Evolutionary conservation across 1,140 invertebrate species (phyloP).

Genomic region (Calliopsis andreniformis): DNA sequence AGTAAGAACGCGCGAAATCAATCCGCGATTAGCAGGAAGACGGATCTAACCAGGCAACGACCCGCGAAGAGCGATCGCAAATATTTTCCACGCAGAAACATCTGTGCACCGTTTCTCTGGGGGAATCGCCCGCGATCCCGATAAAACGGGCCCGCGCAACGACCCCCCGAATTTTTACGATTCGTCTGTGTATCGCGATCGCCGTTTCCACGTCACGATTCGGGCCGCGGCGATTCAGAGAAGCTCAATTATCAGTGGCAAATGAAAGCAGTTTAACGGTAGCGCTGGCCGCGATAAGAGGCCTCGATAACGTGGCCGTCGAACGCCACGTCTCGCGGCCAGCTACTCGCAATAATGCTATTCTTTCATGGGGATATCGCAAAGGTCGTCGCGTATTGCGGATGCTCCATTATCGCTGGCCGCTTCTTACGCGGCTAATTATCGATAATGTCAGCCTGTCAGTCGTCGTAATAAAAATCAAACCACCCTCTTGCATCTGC

Average conservation of each 20-base stretch:
- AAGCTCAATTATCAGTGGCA: constrained; percentile 46
- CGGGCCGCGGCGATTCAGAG: constrained; percentile 21
- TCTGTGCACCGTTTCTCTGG: neutral
- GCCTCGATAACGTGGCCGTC: constrained; percentile 22
- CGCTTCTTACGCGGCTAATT: constrained; percentile 39
- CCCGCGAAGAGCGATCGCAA: constrained; percentile 19
- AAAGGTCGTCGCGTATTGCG: constrained; percentile 60
- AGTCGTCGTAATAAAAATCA: constrained; percentile 21
- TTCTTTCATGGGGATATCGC: constrained; percentile 65
- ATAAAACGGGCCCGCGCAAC: constrained; percentile 10
- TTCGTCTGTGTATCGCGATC: neutral
- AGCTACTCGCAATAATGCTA: constrained; percentile 59
- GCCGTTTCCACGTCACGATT: neutral
- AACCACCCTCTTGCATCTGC: neutral
- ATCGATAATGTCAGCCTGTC: constrained; percentile 37
- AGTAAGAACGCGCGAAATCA: neutral
- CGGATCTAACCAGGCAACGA: neutral
- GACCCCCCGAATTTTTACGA: constrained; percentile 27
- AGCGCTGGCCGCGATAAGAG: constrained; percentile 23
- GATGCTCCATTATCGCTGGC: constrained; percentile 43
- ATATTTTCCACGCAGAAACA: constrained; percentile 6
- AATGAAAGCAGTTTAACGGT: neutral
- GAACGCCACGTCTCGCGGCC: constrained; percentile 16
- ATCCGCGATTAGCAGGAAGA: neutral
- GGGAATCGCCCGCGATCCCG: neutral